These are phyloP conservation scores for Otus sunia DNA, from an alignment of 2,113 vertebrate species.

Conservation along the genomic window DNA sequence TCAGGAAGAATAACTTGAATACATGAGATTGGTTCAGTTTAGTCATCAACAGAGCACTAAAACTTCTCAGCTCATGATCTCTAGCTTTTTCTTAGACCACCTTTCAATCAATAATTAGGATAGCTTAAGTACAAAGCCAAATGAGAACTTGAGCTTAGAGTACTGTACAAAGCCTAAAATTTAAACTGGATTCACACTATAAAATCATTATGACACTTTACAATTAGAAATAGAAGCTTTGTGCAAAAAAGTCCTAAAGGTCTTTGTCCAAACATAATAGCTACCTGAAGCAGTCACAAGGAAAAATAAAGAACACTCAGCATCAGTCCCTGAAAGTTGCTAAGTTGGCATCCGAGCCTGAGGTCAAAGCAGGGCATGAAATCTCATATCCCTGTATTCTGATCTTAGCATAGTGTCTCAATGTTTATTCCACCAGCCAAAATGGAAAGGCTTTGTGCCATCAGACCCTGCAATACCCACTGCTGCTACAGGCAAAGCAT, in stretches of 20 bases:
- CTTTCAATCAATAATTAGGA: background rate
- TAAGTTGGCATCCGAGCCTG: background rate
- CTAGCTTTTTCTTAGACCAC: background rate
- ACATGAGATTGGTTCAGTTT: background rate
- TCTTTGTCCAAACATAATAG: background rate
- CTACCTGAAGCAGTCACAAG: background rate
- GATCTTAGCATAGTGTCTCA: background rate
- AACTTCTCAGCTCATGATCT: background rate
- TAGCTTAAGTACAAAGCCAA: background rate
- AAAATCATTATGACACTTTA: background rate
- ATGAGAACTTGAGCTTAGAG: background rate
- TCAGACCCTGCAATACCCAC: background rate
- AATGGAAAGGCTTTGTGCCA: background rate
- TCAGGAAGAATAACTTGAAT: background rate
- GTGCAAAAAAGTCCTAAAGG: background rate
- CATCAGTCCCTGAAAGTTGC: background rate
- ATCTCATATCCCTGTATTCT: rapidly evolving
- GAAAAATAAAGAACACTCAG: background rate
- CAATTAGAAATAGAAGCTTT: background rate
- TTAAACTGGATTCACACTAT: background rate
- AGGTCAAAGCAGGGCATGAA: background rate
- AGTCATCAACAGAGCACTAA: background rate
- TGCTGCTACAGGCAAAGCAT: background rate
- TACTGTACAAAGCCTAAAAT: background rate
- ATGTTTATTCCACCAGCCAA: background rate